Base-by-base conservation (phyloP, 2,797 vertebrate species). In the Squalus acanthias region DNA sequence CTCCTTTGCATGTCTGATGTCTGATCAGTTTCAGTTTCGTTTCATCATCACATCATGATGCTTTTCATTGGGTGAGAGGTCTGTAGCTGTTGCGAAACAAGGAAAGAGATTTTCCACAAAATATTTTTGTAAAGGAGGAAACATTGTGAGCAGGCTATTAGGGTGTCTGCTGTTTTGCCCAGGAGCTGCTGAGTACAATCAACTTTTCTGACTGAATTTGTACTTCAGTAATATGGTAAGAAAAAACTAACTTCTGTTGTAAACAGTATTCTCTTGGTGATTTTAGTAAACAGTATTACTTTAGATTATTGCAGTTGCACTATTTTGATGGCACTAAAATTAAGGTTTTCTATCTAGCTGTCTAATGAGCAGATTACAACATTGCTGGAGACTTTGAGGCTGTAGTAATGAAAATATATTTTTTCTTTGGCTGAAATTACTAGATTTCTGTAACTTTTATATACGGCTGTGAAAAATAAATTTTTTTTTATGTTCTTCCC, bases 21-120 rank as follows among this genome's bases (percentile, higher is more conserved):
- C 94, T 74, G 69, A 26, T 95, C 29, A 95, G 94, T 95, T 95
- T 95, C 94, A 95, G 70, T 95, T 95, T 95, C 50, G 13, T 95
- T 95, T 72, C 94, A 60, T 95, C 94, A 95, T 76, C 53, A 53
- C 94, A 60, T 5, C 15, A 6, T 76, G 1, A 17, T 53, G 94
- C 50, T 57, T 57, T 1, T n/a, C 94, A 95, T 95, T 95, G 94
- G 94, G 24, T n/a, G 29, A 29, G 46, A 26, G 39, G 20, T 29
- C 33, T 95, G 26, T 76, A 76, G 94, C 50, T 95, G 50, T 57
- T 76, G 26, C 50, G n/a, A n/a, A 4, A 76, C 70, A 76, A 76
- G 93, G 93, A 29, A 95, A 26, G 39, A 95, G 46, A 15, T 2
- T 17, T 60, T 17, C 65, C 46, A 24, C 69, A 33, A 7, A n/a